phyloP scores from a whole-genome alignment of 2,888 invertebrate species.

The Cepaea hortensis region DNA sequence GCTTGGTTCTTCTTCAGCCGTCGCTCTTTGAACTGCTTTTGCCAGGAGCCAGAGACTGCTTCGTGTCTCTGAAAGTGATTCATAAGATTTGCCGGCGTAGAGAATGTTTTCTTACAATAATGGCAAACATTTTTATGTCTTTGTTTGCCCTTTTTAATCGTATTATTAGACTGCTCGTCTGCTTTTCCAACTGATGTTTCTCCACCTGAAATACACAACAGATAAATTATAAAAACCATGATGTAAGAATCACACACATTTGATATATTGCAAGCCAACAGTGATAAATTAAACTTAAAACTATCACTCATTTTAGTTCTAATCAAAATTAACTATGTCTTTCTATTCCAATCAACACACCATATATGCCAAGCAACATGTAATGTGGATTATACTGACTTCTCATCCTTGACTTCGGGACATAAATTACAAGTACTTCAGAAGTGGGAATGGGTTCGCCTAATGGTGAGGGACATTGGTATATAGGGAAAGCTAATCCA shows the following conservation, averaged over 20 bases:
- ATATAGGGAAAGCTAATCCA: too few species aligned
- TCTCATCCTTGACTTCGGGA: too few species aligned
- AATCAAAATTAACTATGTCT: too few species aligned
- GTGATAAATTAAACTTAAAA: too few species aligned
- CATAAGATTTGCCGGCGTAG: slow-evolving; percentile 29
- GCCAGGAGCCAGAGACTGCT: slow-evolving; percentile 26
- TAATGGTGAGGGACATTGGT: too few species aligned
- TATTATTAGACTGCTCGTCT: not conserved
- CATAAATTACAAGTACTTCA: too few species aligned
- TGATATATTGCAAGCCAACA: too few species aligned
- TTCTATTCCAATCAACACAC: too few species aligned
- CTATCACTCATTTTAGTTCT: too few species aligned
- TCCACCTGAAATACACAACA: not conserved
- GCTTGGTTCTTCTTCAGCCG: not conserved
- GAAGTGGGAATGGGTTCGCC: too few species aligned
- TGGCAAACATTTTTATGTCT: slow-evolving; percentile 20
- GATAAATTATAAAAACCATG: not conserved
- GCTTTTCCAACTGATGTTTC: not conserved
- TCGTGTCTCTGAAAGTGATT: slow-evolving; percentile 45
- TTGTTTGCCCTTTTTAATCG: not conserved
- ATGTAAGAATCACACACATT: not conserved
- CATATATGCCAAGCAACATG: too few species aligned
- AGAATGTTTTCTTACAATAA: slow-evolving; percentile 41
- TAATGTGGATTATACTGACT: too few species aligned
- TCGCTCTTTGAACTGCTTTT: not conserved